Evolutionary conservation across 2,797 vertebrate species (phyloP), one percentile per base, ranked within the genome.

Genomic region (Gallirallus australis): DNA sequence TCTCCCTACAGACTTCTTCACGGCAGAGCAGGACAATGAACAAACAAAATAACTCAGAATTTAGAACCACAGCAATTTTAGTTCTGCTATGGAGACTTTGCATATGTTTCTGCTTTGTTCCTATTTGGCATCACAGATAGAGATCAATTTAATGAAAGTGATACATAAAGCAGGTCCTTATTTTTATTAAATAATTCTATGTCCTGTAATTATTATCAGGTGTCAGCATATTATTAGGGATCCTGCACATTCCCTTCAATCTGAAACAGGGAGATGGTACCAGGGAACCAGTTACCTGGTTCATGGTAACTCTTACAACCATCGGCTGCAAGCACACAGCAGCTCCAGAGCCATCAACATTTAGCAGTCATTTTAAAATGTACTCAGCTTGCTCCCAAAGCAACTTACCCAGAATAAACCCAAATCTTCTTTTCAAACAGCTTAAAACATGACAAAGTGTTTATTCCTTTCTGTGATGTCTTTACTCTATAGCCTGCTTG

Each of bases 351-450:
- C n/a, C 31, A 42, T 9, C 13, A 15, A 12, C 47, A 52, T 79
- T 86, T 88, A 86, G 72, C 39, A 63, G 57, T 56, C 25, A 75
- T 94, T 95, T 85, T 39, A 82, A 93, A 89, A 89, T 24, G 40
- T n/a, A 71, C 56, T 7, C 42, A 82, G 57, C 89, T 92, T 0
- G 0, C 42, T 93, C 69, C 50, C 54, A 95, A 92, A 95, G 71
- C 81, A 85, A 95, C 91, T 81, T 86, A 92, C 19, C 48, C 82
- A 86, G 93, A 95, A 95, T 82, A 96, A 96, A 93, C 83, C 30
- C 63, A 93, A 94, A 97, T 93, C 92, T 84, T 83, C 89, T 92
- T 95, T 97, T 71, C 56, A 45, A 89, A 84, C 75, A 50, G 89
- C 93, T 94, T 96, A 95, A 89, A 95, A 90, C 61, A 86, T 56